Base-by-base conservation (phyloP, 2,113 vertebrate species). In the Hippocampus barbouri region DNA sequence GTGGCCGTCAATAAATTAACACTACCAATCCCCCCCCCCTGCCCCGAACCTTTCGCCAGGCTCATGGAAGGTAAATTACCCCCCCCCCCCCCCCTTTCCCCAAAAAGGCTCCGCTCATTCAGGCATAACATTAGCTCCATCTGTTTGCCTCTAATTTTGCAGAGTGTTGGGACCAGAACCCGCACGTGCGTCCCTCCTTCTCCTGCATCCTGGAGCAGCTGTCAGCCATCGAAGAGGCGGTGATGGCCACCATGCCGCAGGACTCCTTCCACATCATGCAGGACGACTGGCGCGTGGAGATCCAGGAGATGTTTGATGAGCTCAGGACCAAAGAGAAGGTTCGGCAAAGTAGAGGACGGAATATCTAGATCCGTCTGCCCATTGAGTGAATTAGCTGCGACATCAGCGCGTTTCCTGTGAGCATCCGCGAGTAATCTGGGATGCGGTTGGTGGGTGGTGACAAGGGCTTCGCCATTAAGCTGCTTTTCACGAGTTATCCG, bases 221-320 rank as follows among this genome's bases (percentile, higher is more conserved):
- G 84, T 95, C 93, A 3, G 95, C 95, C 73, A 94, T 98, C 21
- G 96, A 98, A 83, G 94, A 91, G 87, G 94, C 94, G 0, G 95
- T 97, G 80, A 93, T 94, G 93, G 95, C 95, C 54, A 96, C 96
- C 60, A 96, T 98, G 95, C 97, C 96, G 25, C 96, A 95, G 87
- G 96, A 97, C 62, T 98, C 97, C 51, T 98, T 98, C 78, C 96
- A 98, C 87, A 98, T 95, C 76, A 96, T 98, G 97, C 97, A 98
- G 93, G 96, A 98, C 51, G 95, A 98, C 90, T 98, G 97, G 97
- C 96, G 96, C n/a, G 85, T 97, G 85, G 97, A 98, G 90, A 98
- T 98, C 81, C 95, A 98, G 78, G 95, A 97, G 73, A 98, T 98
- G 95, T 98, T 98, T 71, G 93, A 96, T 74, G 97, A 98, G 85